phyloP scores from a whole-genome alignment of 1,140 invertebrate species.

The Caerostris extrusa region DNA sequence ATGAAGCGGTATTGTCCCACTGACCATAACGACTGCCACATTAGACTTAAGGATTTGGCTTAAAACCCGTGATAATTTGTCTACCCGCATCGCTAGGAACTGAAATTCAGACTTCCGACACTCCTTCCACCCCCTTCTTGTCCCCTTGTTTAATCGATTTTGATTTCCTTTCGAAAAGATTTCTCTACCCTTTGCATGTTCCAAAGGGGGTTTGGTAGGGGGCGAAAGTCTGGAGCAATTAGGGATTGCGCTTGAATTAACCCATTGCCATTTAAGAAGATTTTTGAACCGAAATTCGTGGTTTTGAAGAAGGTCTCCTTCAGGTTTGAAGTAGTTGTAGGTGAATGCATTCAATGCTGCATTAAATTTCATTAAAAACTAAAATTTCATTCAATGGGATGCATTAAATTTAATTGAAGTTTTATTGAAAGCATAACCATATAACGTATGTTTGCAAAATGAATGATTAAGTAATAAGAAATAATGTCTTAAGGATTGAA shows the following conservation, averaged over 20 bases:
- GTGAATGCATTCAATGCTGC: too few relatives aligned
- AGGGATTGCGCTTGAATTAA: constrained; percentile 14
- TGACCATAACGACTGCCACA: constrained; percentile 46
- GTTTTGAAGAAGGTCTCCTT: neutral
- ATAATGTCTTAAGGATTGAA: too few relatives aligned
- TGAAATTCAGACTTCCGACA: constrained; percentile 3
- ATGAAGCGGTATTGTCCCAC: constrained; percentile 44
- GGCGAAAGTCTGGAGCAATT: constrained; percentile 19
- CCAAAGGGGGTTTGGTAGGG: neutral
- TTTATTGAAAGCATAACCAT: too few relatives aligned
- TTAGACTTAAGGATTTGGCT: constrained; percentile 53
- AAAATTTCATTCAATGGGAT: too few relatives aligned
- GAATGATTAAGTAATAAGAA: too few relatives aligned
- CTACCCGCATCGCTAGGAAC: constrained; percentile 15
- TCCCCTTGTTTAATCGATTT: constrained; percentile 46
- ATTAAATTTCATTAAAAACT: too few relatives aligned
- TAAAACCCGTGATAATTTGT: constrained; percentile 55
- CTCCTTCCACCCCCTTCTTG: neutral
- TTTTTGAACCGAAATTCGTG: neutral
- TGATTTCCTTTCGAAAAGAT: constrained; percentile 30
- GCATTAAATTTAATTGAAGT: too few relatives aligned
- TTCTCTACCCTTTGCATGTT: constrained; percentile 66
- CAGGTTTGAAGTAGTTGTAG: too few relatives aligned
- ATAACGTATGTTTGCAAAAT: too few relatives aligned
- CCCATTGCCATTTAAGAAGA: neutral